Evolutionary conservation across 2,888 invertebrate species (phyloP).

Genomic region (Leucoma salicis): DNA sequence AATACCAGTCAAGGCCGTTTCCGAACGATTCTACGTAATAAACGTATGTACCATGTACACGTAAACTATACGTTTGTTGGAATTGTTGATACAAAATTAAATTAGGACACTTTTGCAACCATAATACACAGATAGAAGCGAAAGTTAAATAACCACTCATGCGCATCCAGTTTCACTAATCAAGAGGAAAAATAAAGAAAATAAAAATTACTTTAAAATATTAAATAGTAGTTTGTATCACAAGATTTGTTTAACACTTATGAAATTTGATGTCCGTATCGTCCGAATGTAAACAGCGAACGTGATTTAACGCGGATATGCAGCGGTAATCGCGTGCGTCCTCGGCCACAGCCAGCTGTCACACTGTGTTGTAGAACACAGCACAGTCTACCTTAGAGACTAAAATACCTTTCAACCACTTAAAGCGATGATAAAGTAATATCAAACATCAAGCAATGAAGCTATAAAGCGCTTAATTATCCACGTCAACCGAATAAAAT

Average conservation of each 20-base stretch:
- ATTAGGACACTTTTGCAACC: constrained; percentile 34
- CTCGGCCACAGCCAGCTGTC: constrained; percentile 55
- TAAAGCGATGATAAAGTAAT: constrained; percentile 34
- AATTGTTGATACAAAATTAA: constrained; percentile 6
- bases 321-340: constrained; percentile 49
- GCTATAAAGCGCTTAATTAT: constrained; percentile 36
- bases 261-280: constrained; percentile 15
- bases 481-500: background rate
- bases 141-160: constrained; percentile 65
- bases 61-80: constrained; percentile 1
- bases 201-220: background rate
- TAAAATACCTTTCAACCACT: constrained; percentile 47
- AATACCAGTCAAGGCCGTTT: constrained; percentile 42
- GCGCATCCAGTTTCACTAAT: constrained; percentile 61
- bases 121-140: constrained; percentile 47
- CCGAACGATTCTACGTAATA: constrained; percentile 14
- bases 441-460: constrained; percentile 15
- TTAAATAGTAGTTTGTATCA: background rate
- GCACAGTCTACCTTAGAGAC: constrained; percentile 35
- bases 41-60: constrained; percentile 9
- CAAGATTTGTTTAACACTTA: constrained; percentile 22
- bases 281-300: constrained; percentile 41
- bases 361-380: constrained; percentile 59
- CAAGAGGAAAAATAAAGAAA: constrained; percentile 26
- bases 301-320: constrained; percentile 43